Conservation (phyloP, 2,797 vertebrate genomes). For the Natrix natrix region DNA sequence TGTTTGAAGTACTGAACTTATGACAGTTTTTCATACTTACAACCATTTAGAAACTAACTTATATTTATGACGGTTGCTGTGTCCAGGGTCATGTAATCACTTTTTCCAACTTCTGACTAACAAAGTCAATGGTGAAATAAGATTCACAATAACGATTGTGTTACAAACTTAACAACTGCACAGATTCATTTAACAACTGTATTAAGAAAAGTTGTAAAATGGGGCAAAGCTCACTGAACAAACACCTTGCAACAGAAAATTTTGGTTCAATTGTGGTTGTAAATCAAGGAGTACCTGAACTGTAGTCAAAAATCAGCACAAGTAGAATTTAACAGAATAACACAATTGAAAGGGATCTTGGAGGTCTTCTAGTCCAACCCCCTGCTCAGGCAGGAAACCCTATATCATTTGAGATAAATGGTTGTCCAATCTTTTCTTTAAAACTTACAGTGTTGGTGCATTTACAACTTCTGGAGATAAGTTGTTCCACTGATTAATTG, state of each 20-base stretch:
- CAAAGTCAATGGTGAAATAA: neutral
- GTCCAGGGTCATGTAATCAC: neutral
- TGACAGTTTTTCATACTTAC: neutral
- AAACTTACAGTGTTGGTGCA: too few species aligned
- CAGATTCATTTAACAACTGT: neutral
- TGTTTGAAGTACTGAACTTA: neutral
- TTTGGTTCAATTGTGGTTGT: neutral
- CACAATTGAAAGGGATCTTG: neutral
- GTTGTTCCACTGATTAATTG: too few species aligned
- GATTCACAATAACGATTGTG: neutral
- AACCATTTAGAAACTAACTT: neutral
- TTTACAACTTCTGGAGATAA: too few species aligned
- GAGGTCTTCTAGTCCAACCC: neutral
- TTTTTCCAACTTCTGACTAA: neutral
- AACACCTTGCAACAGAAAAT: neutral
- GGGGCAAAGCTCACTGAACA: neutral
- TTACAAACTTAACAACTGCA: neutral
- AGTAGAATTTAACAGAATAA: neutral
- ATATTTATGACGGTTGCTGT: neutral
- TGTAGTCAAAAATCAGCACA: neutral
- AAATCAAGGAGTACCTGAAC: neutral
- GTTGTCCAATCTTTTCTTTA: too few species aligned
- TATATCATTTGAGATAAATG: too few species aligned
- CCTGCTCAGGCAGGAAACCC: too few species aligned
- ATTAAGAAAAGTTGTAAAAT: neutral